Evolutionary conservation across 1,140 invertebrate species (phyloP), one percentile per base, ranked within the genome.

Genomic region (Rhagoletis pomonella): DNA sequence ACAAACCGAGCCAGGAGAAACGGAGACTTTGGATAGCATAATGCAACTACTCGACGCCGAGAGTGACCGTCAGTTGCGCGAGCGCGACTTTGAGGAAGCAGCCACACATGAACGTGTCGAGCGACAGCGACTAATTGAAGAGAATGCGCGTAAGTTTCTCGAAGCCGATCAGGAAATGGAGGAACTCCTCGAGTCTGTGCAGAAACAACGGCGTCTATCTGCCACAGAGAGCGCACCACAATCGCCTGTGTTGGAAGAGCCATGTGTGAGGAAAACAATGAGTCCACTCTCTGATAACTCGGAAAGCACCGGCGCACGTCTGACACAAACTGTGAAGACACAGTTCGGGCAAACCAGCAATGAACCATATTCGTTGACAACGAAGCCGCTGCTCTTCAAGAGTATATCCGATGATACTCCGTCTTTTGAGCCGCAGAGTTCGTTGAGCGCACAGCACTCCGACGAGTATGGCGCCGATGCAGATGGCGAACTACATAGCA

Each of bases 121-220:
- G 6, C 91, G 89, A 42, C 91, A 92, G 58, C 89, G 88, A n/a
- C 84, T 89, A n/a, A 92, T 91, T 19, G 91, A 92, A 65, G 91
- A 92, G 85, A 92, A 92, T n/a, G 91, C 91, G 0, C 88, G 90
- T 7, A 88, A 89, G 1, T 92, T 92, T 65, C 73, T 92, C 55
- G 91, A 92, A 69, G 91, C 91, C n/a, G 91, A 92, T 69, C 90
- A 92, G 87, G 90, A 92, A 87, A 92, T 92, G 91, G 90, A 90
- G 44, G 88, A 90, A 62, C 87, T 90, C 77, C 85, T 90, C 3
- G 88, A 17, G 85, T 58, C 47, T 4, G 65, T 87, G 7, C 47
- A 69, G 81, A 87, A 87, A 59, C 62, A 58, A 55, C 73, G 85
- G 42, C 65, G 64, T 58, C 12, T 47, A 81, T 0, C 89, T 62